Base-by-base conservation (phyloP, 2,113 vertebrate species). In the Lagopus muta region DNA sequence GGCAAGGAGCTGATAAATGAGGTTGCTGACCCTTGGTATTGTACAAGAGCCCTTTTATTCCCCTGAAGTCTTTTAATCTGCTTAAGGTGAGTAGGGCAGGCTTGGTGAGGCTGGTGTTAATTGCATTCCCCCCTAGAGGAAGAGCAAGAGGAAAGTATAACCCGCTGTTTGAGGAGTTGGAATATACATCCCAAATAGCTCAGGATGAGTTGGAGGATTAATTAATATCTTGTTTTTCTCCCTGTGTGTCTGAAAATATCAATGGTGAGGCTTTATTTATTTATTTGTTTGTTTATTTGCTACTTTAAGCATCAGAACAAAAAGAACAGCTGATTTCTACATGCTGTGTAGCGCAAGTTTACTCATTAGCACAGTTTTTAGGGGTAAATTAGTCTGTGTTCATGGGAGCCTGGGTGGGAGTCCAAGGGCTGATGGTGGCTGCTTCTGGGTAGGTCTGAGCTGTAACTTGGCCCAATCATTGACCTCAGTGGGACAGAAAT, bases 191-290 rank as follows among this genome's bases (percentile, higher is more conserved):
- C 57, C 66, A 50, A 45, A 84, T 36, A 27, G 27, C 52, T 88
- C n/a, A 32, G 30, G 81, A 21, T 67, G 30, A 60, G 12, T 45
- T 78, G 82, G 34, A 38, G 58, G 32, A 67, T 82, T 85, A 78
- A 90, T 79, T 88, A 72, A 47, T 27, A 64, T 38, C 57, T 72
- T 45, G 15, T 38, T 28, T 34, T 73, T 90, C 47, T 95, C 32
- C 30, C 19, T 86, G 30, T 4, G 1, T 36, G 25, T 61, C 34
- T 20, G 57, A 54, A 48, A 34, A 25, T 86, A 90, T 54, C 8
- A 22, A 4, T 47, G 66, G 12, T 12, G 85, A 85, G 15, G 20
- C 52, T 40, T 38, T 42, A 57, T 36, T 32, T 20, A 27, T n/a
- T 50, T 50, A 43, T 45, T 45, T 45, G 19, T 50, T 27, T 52